Percentiles rank a stretch among this genome's conserved stretches.
phyloP scores from a whole-genome alignment of 2,113 vertebrate genomes.

The Haplochromis burtoni region DNA sequence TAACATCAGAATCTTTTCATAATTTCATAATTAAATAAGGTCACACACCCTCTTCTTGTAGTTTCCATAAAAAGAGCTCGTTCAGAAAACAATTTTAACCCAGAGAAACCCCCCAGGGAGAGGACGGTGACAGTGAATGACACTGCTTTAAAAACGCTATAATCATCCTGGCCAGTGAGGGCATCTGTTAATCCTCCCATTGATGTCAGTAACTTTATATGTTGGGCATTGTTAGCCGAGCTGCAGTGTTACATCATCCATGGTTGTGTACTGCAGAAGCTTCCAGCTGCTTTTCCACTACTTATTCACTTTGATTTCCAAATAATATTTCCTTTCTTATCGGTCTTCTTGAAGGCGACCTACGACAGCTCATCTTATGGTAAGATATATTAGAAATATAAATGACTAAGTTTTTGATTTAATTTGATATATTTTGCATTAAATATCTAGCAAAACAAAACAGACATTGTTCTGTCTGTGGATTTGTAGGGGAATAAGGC shows the following conservation, averaged over 20 bases:
- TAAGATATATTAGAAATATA: conserved; percentile 55
- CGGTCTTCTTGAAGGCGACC: conserved; percentile 70
- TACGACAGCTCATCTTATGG: conserved; percentile 84
- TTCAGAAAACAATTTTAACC: background rate
- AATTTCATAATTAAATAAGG: background rate
- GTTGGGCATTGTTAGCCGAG: conserved; percentile 55
- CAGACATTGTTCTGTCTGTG: background rate
- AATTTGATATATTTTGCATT: background rate
- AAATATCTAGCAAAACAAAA: background rate
- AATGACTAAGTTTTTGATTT: background rate
- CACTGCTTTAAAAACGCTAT: conserved; percentile 65
- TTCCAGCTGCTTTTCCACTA: conserved; percentile 24
- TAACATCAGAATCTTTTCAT: background rate
- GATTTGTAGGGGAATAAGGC: conserved; percentile 77
- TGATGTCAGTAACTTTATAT: conserved; percentile 70
- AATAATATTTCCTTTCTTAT: background rate
- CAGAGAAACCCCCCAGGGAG: background rate
- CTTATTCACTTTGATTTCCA: conserved; percentile 52
- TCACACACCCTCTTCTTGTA: background rate
- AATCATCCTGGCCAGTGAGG: conserved; percentile 42
- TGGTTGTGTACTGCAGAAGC: conserved; percentile 13
- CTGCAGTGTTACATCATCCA: conserved; percentile 49
- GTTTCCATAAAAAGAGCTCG: background rate
- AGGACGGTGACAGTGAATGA: conserved; percentile 30
- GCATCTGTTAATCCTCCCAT: conserved; percentile 57